Conservation (phyloP, 2,797 vertebrate genomes). For the Pagetopsis macropterus region DNA sequence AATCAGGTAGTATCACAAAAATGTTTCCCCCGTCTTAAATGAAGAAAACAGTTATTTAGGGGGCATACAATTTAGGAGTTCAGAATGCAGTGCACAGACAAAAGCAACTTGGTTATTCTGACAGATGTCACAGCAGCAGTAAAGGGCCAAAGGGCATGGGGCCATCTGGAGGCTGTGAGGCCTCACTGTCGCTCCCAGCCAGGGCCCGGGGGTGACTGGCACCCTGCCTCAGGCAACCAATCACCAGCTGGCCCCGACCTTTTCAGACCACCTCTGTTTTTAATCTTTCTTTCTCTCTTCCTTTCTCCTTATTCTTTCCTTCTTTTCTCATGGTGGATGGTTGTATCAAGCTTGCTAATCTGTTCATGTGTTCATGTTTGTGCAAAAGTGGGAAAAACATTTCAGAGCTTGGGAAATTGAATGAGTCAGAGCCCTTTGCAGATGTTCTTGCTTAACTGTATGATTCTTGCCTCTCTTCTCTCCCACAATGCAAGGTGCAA, state of each 20-base stretch:
- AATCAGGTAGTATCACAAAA: conserved; percentile 18
- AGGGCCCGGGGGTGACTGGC: conserved; percentile 71
- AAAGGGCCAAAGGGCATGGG: conserved; percentile 78
- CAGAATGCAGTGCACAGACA: conserved; percentile 71
- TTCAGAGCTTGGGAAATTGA: conserved; percentile 39
- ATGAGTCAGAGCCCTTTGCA: conserved; percentile 40
- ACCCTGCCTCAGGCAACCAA: conserved; percentile 64
- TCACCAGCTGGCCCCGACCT: conserved; percentile 82
- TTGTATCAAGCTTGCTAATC: conserved; percentile 11
- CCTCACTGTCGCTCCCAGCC: conserved; percentile 66
- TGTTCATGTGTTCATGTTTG: conserved; percentile 21
- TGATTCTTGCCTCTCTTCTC: neutral
- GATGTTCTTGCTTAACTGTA: conserved; percentile 15
- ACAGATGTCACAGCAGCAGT: conserved; percentile 82
- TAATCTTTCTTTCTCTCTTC: conserved; percentile 11
- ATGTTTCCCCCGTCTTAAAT: conserved; percentile 1
- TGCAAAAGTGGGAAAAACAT: conserved; percentile 51
- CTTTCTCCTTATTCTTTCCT: neutral
- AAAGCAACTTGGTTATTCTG: conserved; percentile 81
- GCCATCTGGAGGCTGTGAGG: conserved; percentile 84
- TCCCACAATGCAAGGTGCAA: neutral
- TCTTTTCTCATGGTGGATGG: neutral
- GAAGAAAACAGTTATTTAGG: conserved; percentile 52
- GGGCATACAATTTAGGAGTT: conserved; percentile 64
- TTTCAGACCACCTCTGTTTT: conserved; percentile 57